These are phyloP conservation scores for Scaptodrosophila latifasciaeformis DNA, from an alignment of 2,888 invertebrate genomes.

Conservation along the genomic window DNA sequence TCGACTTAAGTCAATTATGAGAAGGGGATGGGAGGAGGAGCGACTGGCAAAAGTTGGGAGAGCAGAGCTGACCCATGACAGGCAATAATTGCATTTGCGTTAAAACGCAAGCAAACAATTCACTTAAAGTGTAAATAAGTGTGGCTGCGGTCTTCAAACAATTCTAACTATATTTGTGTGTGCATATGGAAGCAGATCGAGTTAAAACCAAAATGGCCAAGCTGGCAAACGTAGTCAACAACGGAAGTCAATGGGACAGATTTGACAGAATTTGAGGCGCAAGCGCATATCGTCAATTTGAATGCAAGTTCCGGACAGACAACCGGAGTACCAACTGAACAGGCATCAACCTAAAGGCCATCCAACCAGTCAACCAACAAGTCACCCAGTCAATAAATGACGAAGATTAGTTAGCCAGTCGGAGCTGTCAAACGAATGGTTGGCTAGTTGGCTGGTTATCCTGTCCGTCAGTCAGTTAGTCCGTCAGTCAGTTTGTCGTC, in stretches of 20 bases:
- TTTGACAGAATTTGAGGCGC: conserved; percentile 58
- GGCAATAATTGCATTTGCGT: conserved; percentile 67
- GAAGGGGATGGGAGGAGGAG: no score
- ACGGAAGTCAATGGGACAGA: conserved; percentile 67
- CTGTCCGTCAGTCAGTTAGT: not conserved
- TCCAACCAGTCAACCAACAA: conserved; percentile 7
- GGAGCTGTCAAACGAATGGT: not conserved
- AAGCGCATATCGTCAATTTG: conserved; percentile 41
- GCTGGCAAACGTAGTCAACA: conserved; percentile 64
- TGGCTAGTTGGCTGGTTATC: no score
- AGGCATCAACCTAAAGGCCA: no score
- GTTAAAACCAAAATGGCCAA: conserved; percentile 64
- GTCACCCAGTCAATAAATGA: conserved; percentile 46
- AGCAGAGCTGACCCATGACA: conserved; percentile 23
- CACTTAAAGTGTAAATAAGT: conserved; percentile 67
- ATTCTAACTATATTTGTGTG: conserved; percentile 1
- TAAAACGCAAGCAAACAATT: conserved; percentile 68
- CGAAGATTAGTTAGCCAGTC: conserved; percentile 47
- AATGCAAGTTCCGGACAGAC: conserved; percentile 51
- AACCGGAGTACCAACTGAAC: conserved; percentile 31
- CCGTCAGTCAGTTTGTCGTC: conserved; percentile 18
- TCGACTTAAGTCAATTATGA: no score
- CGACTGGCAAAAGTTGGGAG: no score
- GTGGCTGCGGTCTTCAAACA: conserved; percentile 26
- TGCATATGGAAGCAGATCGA: conserved; percentile 25